phyloP scores from a whole-genome alignment of 2,888 invertebrate species.

The Acleris laterana region DNA sequence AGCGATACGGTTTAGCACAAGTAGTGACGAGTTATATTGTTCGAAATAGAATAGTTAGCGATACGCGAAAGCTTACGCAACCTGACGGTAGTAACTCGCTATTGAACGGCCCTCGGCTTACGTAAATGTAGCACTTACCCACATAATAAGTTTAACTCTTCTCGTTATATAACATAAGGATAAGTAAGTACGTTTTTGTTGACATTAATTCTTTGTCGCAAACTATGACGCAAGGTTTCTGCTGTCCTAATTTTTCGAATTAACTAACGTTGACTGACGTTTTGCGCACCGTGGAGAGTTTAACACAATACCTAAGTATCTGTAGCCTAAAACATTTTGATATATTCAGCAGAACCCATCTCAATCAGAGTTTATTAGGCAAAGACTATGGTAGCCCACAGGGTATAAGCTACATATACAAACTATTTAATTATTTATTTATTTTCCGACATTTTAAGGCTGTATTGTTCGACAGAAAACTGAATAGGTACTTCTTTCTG shows the following conservation, averaged over 20 bases:
- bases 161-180: slow-evolving; percentile 33
- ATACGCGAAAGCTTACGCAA: slow-evolving; percentile 64
- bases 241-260: slow-evolving; percentile 28
- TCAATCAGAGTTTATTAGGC: too few relatives aligned
- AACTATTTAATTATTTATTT: too few relatives aligned
- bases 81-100: slow-evolving; percentile 65
- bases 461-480: too few relatives aligned
- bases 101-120: slow-evolving; percentile 78
- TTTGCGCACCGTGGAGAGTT: neutral
- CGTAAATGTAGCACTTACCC: slow-evolving; percentile 73
- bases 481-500: too few relatives aligned
- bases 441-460: too few relatives aligned
- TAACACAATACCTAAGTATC: neutral
- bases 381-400: too few relatives aligned
- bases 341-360: too few relatives aligned
- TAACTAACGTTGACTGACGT: slow-evolving; percentile 11
- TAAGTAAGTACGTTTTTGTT: slow-evolving; percentile 33
- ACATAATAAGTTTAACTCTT: slow-evolving; percentile 61
- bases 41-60: slow-evolving; percentile 51
- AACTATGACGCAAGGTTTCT: slow-evolving; percentile 23
- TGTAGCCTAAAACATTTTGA: neutral
- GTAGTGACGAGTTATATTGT: slow-evolving; percentile 31
- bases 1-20: slow-evolving; percentile 27
- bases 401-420: too few relatives aligned
- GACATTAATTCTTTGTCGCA: slow-evolving; percentile 33